phyloP scores from a whole-genome alignment of 2,113 vertebrate genomes.

The Xiphophorus maculatus region DNA sequence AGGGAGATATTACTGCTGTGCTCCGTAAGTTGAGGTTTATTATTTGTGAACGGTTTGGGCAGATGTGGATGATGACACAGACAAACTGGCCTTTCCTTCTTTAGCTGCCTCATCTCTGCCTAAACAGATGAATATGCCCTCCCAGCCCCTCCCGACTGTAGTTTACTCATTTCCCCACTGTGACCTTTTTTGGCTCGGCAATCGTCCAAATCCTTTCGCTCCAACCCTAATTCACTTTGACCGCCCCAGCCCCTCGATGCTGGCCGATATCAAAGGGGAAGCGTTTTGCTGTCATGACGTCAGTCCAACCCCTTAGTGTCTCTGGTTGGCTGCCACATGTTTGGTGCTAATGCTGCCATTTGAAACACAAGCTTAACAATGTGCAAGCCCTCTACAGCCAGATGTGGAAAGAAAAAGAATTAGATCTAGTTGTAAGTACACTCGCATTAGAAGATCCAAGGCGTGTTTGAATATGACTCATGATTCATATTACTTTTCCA shows the following conservation, averaged over 20 bases:
- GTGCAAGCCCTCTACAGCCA: constrained; percentile 25
- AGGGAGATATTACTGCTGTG: constrained; percentile 28
- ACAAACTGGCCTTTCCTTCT: constrained; percentile 44
- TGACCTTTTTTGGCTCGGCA: constrained; percentile 52
- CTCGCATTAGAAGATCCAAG: constrained; percentile 6
- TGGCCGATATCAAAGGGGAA: constrained; percentile 57
- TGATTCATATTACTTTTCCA: neutral
- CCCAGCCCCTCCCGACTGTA: neutral
- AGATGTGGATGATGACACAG: constrained; percentile 42
- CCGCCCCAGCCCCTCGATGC: constrained; percentile 30
- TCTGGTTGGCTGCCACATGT: constrained; percentile 39
- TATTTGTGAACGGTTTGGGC: constrained; percentile 40
- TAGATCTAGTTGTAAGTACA: constrained; percentile 6
- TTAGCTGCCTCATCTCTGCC: constrained; percentile 34
- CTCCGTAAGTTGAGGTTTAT: constrained; percentile 39
- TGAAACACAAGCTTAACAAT: constrained; percentile 18
- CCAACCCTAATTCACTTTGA: constrained; percentile 57
- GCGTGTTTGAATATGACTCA: constrained; percentile 8
- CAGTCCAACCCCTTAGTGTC: constrained; percentile 36
- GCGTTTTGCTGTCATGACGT: constrained; percentile 58
- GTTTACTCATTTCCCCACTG: constrained; percentile 13
- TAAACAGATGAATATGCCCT: constrained; percentile 36
- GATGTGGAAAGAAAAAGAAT: constrained; percentile 5
- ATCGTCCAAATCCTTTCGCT: constrained; percentile 48
- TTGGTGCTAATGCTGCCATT: constrained; percentile 26